Base-by-base conservation (phyloP, 2,888 invertebrate species). In the Morinoia aosen region DNA sequence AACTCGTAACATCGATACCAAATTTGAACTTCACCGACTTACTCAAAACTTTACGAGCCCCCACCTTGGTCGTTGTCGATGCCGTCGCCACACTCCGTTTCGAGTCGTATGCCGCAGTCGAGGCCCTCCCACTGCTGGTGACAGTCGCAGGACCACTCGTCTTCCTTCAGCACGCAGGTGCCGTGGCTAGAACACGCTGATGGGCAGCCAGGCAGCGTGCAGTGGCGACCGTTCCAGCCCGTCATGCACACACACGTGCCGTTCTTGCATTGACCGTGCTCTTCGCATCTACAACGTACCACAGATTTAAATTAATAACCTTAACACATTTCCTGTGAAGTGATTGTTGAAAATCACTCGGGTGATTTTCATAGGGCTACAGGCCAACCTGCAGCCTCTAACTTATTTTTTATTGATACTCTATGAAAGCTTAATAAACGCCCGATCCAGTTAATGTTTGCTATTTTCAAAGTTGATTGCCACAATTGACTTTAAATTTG, bases 61-160 rank as follows among this genome's bases (percentile, higher is more conserved):
- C 98, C 98, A 99, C 99, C 99, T 97, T 98, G 98, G 97, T 99
- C 99, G 97, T 99, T 99, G 97, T 99, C 99, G 97, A 98, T 98
- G 97, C 98, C 98, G 97, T 99, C 99, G 97, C 98, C 98, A 98
- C 99, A 99, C 97, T 98, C 98, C 97, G 98, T 98, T 98, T 99
- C 99, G 97, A 99, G 98, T 93, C 98, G 98, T 97, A 99, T 98
- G 97, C 98, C 98, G 97, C 99, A 99, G 97, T 99, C 99, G 76
- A 98, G 98, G n/a, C 99, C 99, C 91, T 99, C 99, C 99, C 99
- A 99, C 16, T 94, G 95, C 39, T 95, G 57, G 64, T 96, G 95
- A 76, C 96, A 96, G 64, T 95, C 93, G 88, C 96, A 96, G 39
- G 88, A 91, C 96, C 96, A 96, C 88, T 96, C 96, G 39, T 96